These are phyloP conservation scores for Glaucidium brasilianum DNA, from an alignment of 2,113 vertebrate genomes.

Conservation along the genomic window DNA sequence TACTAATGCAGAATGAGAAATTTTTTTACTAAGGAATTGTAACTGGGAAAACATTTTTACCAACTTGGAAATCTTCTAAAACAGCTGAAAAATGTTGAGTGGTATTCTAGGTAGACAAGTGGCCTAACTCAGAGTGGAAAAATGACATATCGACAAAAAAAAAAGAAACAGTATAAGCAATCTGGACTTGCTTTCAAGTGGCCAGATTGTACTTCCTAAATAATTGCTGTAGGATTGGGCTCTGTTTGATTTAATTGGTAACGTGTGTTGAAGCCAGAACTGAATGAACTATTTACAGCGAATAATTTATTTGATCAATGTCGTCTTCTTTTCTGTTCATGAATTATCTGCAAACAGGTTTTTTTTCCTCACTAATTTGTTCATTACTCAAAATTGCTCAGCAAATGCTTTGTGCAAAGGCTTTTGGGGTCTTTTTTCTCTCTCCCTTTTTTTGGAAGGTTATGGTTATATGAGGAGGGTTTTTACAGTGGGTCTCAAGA, in stretches of 20 bases:
- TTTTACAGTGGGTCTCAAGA: neutral
- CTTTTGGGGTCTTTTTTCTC: neutral
- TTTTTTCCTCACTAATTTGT: neutral
- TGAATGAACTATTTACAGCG: slow-evolving; percentile 4
- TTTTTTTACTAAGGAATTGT: neutral
- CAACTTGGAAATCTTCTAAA: neutral
- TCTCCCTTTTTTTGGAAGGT: neutral
- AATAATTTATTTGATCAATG: slow-evolving; percentile 44
- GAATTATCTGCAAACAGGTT: neutral
- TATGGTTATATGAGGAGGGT: neutral
- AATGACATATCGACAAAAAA: neutral
- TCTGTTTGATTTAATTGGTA: slow-evolving; percentile 35
- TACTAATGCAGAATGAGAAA: neutral
- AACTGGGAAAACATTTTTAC: neutral
- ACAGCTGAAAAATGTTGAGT: neutral
- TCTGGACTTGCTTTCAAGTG: neutral
- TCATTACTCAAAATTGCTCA: slow-evolving; percentile 12
- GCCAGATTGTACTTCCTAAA: neutral
- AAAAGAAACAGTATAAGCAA: neutral
- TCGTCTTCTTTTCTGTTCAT: neutral
- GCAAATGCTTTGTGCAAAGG: neutral
- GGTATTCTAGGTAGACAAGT: neutral
- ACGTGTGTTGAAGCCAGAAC: neutral
- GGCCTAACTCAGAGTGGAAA: neutral
- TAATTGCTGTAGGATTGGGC: neutral